Evolutionary conservation across 2,888 invertebrate species (phyloP), one percentile per base, ranked within the genome.

Genomic region (Deroplatys truncata): DNA sequence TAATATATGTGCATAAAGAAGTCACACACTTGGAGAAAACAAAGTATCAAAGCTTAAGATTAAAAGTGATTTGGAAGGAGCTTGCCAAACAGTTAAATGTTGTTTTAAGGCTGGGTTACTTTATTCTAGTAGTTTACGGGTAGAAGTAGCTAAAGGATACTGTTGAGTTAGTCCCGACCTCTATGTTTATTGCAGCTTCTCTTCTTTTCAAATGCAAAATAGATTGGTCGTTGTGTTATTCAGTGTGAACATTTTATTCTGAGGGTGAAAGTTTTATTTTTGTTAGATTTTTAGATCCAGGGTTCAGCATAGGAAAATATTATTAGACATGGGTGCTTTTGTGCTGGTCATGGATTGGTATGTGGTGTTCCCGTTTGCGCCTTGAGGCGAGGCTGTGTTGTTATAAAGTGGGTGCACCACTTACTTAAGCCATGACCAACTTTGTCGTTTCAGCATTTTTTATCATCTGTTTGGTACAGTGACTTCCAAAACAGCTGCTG

Each of bases 21-120:
- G 13, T 86, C 86, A 86, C 86, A 89, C 86, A 89, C 89, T 85
- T 89, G 84, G 83, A 89, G 86, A 82, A 82, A 86, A 89, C 85
- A 86, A 89, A 84, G 43, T 31, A 86, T 82, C 72, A 87, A 87
- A 35, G 49, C 28, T 31, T 87, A 87, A 87, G 43, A 87, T 87
- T 35, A 82, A 49, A 82, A 25, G 25, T 82, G 35, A 28, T 87
- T 87, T 87, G 82, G 25, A 83, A 87, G 87, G 82, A 35, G 15
- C 87, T 87, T 49, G 87, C 83, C 35, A 25, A 82, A 43, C 35
- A 72, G 86, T 72, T 72, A 72, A 72, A 72, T 72, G 56, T 72
- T 72, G 56, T 72, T 72, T 72, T 72, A 72, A 72, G 56, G 56
- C 56, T 72, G 56, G 56, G 56, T 25, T 72, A 72, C 56, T 72